These are phyloP conservation scores for Andrena haemorrhoa DNA, from an alignment of 2,888 invertebrate species.

Conservation along the genomic window DNA sequence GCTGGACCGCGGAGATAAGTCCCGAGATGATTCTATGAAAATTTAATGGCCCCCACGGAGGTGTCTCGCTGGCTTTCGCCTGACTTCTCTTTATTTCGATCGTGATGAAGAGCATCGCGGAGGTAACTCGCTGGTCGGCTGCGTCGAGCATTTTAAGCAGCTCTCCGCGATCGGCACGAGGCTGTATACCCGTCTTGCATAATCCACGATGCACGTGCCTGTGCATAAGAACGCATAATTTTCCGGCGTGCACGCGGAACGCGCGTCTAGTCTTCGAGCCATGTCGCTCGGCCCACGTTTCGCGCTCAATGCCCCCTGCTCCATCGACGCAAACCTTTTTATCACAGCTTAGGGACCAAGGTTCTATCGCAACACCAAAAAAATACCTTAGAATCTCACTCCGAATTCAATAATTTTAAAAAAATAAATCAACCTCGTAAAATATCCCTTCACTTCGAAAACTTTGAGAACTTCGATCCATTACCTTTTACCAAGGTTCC, in stretches of 20 bases:
- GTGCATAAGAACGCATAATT: conserved; percentile 72
- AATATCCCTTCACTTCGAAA: no score
- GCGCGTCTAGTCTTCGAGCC: conserved; percentile 39
- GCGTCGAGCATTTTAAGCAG: conserved; percentile 53
- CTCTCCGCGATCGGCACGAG: conserved; percentile 61
- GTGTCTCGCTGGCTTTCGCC: conserved; percentile 29
- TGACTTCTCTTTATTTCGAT: conserved; percentile 51
- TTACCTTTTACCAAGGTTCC: no score
- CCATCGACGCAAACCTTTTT: conserved; percentile 1
- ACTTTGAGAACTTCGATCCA: no score
- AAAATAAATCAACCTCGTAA: no score
- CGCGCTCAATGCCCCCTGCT: conserved; percentile 7
- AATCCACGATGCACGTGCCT: conserved; percentile 69
- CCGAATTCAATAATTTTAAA: no score
- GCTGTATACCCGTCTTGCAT: conserved; percentile 65
- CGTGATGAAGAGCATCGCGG: conserved; percentile 42
- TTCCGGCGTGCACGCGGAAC: conserved; percentile 54
- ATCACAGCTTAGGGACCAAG: neutral
- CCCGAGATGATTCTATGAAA: conserved; percentile 40
- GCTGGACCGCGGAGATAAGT: conserved; percentile 6
- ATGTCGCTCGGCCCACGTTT: conserved; percentile 11
- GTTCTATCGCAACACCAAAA: neutral
- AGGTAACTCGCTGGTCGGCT: conserved; percentile 28
- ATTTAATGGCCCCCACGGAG: conserved; percentile 30
- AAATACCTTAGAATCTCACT: neutral